A percentile compares a stretch with the other conserved stretches of the same genome.
phyloP scores from a whole-genome alignment of 2,113 vertebrate genomes.

The Eurystomus gularis region DNA sequence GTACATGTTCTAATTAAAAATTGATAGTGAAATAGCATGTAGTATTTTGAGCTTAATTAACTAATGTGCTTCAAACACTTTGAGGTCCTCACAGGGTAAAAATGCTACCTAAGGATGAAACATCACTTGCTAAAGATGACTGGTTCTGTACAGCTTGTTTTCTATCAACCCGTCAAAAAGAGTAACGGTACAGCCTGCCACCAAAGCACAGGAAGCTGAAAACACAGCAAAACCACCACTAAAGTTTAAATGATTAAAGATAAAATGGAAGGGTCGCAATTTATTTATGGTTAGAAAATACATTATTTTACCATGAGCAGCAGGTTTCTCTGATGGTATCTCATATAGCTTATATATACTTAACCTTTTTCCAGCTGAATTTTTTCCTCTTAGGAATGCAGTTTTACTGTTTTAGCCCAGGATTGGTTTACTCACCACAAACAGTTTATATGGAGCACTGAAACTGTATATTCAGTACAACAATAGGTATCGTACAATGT shows the following conservation, averaged over 20 bases:
- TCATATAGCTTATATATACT: not conserved
- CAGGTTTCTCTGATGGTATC: not conserved
- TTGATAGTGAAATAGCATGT: constrained; percentile 2
- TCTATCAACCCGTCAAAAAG: not conserved
- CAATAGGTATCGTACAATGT: not conserved
- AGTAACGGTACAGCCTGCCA: not conserved
- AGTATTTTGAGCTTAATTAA: constrained; percentile 32
- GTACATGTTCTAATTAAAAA: constrained; percentile 54
- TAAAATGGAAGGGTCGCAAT: not conserved
- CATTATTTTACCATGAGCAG: not conserved
- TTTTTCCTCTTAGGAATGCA: not conserved
- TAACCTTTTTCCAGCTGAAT: not conserved
- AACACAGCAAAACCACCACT: not conserved
- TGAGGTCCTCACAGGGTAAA: not conserved
- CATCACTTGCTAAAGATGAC: not conserved
- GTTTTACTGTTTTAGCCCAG: not conserved
- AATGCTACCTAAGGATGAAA: not conserved
- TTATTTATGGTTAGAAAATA: not conserved
- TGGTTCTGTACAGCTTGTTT: not conserved
- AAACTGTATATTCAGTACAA: not conserved
- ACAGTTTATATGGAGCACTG: not conserved
- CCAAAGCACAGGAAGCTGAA: not conserved
- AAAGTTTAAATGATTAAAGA: not conserved
- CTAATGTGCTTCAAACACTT: not conserved
- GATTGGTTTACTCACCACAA: not conserved